Conservation (phyloP, 2,113 vertebrate genomes). For the Bos indicus region DNA sequence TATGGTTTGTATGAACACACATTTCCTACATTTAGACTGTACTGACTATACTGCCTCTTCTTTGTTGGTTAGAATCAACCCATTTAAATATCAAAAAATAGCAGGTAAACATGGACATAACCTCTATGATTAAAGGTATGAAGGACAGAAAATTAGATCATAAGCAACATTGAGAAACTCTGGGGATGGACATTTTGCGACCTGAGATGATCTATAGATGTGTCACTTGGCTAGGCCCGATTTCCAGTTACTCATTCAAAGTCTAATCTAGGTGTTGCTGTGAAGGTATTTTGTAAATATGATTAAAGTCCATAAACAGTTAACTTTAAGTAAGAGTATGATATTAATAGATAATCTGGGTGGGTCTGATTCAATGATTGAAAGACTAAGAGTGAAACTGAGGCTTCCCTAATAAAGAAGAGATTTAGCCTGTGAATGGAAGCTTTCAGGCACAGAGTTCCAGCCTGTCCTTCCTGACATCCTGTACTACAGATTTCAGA, state of each 20-base stretch:
- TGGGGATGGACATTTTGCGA: background rate
- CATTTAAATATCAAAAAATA: conserved; percentile 1
- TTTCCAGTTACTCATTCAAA: background rate
- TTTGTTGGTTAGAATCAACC: background rate
- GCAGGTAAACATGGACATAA: background rate
- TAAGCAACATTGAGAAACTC: background rate
- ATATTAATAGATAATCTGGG: background rate
- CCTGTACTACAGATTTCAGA: background rate
- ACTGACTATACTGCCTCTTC: background rate
- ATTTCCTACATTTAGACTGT: background rate
- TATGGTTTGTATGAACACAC: background rate
- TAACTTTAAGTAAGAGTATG: background rate
- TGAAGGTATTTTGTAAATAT: background rate
- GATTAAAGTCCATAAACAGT: background rate
- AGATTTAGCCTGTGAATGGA: background rate
- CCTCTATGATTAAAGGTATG: background rate
- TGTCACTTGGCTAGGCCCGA: background rate
- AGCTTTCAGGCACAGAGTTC: background rate
- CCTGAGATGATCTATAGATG: background rate
- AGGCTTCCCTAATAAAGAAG: background rate
- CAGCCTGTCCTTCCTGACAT: background rate
- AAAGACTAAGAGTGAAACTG: background rate
- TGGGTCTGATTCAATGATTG: background rate
- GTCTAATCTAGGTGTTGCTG: background rate
- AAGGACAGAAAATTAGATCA: background rate